These are phyloP conservation scores for Semnornis frantzii DNA, from an alignment of 2,113 vertebrate genomes.

Conservation along the genomic window DNA sequence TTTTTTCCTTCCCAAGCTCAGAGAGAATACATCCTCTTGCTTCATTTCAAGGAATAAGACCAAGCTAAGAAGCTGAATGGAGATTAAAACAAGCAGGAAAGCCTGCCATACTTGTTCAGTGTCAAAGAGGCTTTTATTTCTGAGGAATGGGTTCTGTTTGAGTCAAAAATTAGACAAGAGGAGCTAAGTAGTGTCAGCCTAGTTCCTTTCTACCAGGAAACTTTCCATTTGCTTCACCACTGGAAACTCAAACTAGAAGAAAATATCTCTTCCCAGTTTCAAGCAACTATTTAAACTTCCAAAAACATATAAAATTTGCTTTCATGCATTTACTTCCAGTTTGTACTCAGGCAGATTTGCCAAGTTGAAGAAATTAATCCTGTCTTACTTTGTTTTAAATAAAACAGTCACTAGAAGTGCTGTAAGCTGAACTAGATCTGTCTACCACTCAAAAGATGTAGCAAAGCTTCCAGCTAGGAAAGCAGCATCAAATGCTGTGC, in stretches of 20 bases:
- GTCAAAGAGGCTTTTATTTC: background rate
- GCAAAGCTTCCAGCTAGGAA: slow-evolving; percentile 1
- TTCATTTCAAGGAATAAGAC: background rate
- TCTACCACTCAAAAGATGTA: background rate
- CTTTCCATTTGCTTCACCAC: background rate
- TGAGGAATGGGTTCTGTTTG: background rate
- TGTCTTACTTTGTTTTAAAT: background rate
- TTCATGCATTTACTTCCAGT: background rate
- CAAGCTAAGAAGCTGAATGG: background rate
- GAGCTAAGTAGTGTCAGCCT: background rate
- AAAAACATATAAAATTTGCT: background rate
- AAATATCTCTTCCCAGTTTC: background rate
- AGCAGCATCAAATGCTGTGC: background rate
- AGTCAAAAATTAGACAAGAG: background rate
- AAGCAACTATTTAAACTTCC: background rate
- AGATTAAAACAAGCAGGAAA: slow-evolving; percentile 10
- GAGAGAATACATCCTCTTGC: background rate
- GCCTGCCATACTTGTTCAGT: background rate
- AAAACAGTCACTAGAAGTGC: background rate
- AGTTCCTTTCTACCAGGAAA: background rate
- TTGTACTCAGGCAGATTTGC: background rate
- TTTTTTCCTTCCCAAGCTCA: background rate
- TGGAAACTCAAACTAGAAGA: background rate
- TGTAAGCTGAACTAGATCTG: slow-evolving; percentile 44
- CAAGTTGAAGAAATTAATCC: background rate